phyloP scores from a whole-genome alignment of 1,140 invertebrate genomes.

The Ericerus pela region DNA sequence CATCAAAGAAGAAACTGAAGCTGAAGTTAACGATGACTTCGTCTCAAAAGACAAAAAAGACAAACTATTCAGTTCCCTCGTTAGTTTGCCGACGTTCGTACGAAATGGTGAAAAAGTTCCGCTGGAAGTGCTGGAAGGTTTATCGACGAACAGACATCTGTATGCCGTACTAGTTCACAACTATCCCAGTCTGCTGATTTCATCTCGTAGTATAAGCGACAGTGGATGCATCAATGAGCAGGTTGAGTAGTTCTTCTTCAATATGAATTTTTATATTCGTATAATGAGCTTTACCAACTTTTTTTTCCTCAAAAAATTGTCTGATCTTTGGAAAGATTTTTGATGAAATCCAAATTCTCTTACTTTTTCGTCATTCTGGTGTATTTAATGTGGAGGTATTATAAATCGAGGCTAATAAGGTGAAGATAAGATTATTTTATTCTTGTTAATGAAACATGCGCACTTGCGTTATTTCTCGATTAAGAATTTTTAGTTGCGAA shows the following conservation, averaged over 20 bases:
- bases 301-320: too few relatives aligned
- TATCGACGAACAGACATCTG: slow-evolving; percentile 45
- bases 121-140: slow-evolving; percentile 35
- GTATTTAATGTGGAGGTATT: too few relatives aligned
- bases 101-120: slow-evolving; percentile 48
- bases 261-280: too few relatives aligned
- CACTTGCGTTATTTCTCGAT: too few relatives aligned
- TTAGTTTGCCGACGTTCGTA: slow-evolving; percentile 58
- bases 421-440: too few relatives aligned
- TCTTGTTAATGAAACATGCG: too few relatives aligned
- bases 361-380: too few relatives aligned
- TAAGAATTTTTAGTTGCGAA: too few relatives aligned
- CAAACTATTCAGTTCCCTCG: slow-evolving; percentile 28
- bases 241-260: neutral
- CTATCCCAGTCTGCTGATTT: slow-evolving; percentile 48
- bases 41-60: slow-evolving; percentile 2
- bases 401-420: too few relatives aligned
- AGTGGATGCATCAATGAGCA: slow-evolving; percentile 37
- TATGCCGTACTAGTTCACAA: slow-evolving; percentile 56
- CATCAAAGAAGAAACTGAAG: neutral
- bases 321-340: too few relatives aligned
- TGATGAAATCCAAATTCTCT: too few relatives aligned
- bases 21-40: neutral
- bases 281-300: too few relatives aligned
- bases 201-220: slow-evolving; percentile 46